Evolutionary conservation across 2,797 vertebrate genomes (phyloP), one percentile per base, ranked within the genome.

Genomic region (Hippopotamyrus pictus): DNA sequence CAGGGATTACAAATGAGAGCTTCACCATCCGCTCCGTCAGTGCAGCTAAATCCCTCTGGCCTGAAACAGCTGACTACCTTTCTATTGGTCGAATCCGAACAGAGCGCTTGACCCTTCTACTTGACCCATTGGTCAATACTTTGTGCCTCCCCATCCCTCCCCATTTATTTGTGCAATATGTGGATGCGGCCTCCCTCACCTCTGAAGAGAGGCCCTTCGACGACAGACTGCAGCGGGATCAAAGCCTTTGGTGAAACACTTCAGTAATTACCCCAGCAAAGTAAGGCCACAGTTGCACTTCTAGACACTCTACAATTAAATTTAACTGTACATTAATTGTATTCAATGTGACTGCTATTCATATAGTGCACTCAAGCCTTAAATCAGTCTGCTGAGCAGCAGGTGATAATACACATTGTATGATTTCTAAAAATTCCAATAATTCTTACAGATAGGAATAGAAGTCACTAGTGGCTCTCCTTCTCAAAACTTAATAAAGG

Each of bases 291-390:
- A 54, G 9, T 8, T 17, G 17, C n/a, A 51, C 51, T 88, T 57
- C 2, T 12, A 83, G 51, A 53, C 37, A 62, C 51, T 82, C 51
- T 37, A 37, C 87, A 89, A 88, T 88, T 62, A 41, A 62, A 87
- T 88, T 88, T 83, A 84, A 9, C 85, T 82, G 14, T 88, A n/a
- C 29, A 73, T 82, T 62, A 90, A 88, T 85, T 69, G 82, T 82
- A 33, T 87, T 54, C 29, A 44, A 51, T 59, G 48, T 37, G 41
- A 90, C 46, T 5, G 1, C 59, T 88, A 62, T 54, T 73, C 46
- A 48, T 54, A 48, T 44, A 53, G 17, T 54, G 29, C 69, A 29
- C 48, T 88, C 69, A 88, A 53, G 46, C 69, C 9, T 41, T 19
- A 48, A 46, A 37, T 14, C 37, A 25, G 50, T 59, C 51, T 29